Percentiles rank a stretch among this genome's conserved stretches.
These are phyloP conservation scores for Chionodraco myersi DNA, from an alignment of 2,113 vertebrate genomes.

Conservation along the genomic window DNA sequence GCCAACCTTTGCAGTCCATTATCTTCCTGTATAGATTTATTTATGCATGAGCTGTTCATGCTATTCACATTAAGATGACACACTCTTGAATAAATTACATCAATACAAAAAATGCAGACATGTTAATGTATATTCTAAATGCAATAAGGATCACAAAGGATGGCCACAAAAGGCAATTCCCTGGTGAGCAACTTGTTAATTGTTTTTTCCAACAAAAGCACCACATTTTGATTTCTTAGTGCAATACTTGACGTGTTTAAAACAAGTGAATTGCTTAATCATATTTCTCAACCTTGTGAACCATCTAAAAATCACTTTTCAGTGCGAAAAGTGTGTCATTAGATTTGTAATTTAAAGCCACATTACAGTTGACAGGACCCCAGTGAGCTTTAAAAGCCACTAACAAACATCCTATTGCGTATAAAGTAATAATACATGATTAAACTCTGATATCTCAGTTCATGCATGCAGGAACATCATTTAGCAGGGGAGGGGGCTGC, in stretches of 20 bases:
- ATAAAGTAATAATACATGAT: conserved; percentile 41
- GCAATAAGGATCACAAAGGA: neutral
- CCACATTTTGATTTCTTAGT: neutral
- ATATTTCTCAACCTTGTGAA: conserved; percentile 14
- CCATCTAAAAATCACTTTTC: conserved; percentile 46
- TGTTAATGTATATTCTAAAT: conserved; percentile 1
- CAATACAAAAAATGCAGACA: neutral
- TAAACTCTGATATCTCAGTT: conserved; percentile 40
- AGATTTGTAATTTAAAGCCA: conserved; percentile 50
- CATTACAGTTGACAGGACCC: conserved; percentile 33
- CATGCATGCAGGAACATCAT: neutral
- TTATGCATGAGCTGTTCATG: conserved; percentile 31
- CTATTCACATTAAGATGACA: conserved; percentile 17
- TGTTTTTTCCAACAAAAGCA: neutral
- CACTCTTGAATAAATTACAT: conserved; percentile 26
- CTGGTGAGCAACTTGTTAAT: neutral
- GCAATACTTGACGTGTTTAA: neutral
- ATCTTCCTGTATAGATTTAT: conserved; percentile 13
- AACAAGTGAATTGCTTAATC: neutral
- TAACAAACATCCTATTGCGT: conserved; percentile 35
- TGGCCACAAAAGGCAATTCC: neutral
- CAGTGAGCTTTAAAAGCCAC: conserved; percentile 45
- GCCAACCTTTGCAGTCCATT: conserved; percentile 26
- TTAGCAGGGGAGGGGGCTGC: too few relatives aligned
- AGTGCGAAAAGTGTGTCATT: conserved; percentile 36